Conservation (phyloP, 1,140 invertebrate species). For the Tetramorium parvispinum region DNA sequence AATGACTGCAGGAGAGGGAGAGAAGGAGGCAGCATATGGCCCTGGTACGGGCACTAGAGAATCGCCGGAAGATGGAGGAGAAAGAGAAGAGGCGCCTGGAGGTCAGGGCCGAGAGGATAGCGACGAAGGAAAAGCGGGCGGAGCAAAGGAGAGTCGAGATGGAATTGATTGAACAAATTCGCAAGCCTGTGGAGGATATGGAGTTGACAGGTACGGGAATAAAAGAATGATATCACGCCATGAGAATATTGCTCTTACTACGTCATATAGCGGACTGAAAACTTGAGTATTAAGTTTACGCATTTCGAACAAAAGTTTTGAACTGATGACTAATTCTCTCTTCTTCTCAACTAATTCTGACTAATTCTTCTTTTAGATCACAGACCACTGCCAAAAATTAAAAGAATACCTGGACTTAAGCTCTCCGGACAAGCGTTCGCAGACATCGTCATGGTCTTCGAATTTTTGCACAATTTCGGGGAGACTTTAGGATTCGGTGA, state of each 20-base stretch:
- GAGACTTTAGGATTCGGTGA: slow-evolving; percentile 96
- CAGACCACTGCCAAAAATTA: slow-evolving; percentile 90
- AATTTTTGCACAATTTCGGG: slow-evolving; percentile 98
- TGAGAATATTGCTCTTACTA: background rate
- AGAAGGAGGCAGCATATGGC: slow-evolving; percentile 95
- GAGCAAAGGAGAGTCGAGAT: slow-evolving; percentile 94
- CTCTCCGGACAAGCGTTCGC: slow-evolving; percentile 95
- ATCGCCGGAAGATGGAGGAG: slow-evolving; percentile 94
- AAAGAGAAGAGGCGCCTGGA: slow-evolving; percentile 94
- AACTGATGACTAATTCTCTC: background rate
- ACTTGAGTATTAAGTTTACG: background rate
- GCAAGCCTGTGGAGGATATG: slow-evolving; percentile 95
- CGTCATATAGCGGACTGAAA: background rate
- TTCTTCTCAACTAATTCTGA: background rate
- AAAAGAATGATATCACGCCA: background rate
- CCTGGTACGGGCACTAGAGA: slow-evolving; percentile 94
- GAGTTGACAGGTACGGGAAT: slow-evolving; percentile 88
- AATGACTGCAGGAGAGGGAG: slow-evolving; percentile 91
- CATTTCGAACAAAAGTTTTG: background rate
- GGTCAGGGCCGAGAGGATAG: slow-evolving; percentile 91
- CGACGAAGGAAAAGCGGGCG: slow-evolving; percentile 92
- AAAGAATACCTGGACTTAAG: slow-evolving; percentile 92
- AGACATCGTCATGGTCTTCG: slow-evolving; percentile 96
- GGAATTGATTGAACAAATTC: slow-evolving; percentile 93
- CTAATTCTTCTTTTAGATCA: slow-evolving; percentile 85